Evolutionary conservation across 2,888 invertebrate species (phyloP).

Genomic region (Drosophila picticornis): DNA sequence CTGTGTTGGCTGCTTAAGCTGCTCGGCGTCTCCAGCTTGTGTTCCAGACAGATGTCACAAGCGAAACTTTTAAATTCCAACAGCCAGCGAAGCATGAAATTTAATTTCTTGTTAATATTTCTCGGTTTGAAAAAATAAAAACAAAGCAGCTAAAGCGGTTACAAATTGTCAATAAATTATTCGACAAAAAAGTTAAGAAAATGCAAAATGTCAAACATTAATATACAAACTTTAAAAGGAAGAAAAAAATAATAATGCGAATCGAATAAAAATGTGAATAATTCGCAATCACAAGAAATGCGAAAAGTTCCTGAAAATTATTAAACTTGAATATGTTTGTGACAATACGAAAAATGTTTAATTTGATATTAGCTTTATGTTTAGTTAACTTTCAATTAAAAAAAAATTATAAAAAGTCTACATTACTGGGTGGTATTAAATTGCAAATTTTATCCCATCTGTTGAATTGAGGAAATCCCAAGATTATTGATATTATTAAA

Average conservation of each 20-base stretch:
- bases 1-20: constrained; percentile 45
- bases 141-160: background rate
- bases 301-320: background rate
- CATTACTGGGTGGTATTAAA: fast-evolving
- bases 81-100: constrained; percentile 58
- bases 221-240: background rate
- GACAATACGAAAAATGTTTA: background rate
- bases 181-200: background rate
- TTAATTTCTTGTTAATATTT: constrained; percentile 37
- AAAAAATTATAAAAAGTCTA: background rate
- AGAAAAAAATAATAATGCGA: background rate
- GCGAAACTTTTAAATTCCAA: constrained; percentile 48
- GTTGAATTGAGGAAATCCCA: background rate
- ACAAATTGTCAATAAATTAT: background rate
- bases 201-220: background rate
- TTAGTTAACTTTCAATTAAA: background rate
- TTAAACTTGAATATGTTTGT: background rate
- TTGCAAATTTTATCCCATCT: background rate
- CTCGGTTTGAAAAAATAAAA: background rate
- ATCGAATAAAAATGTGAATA: background rate
- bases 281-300: background rate
- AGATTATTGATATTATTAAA: background rate
- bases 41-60: constrained; percentile 50
- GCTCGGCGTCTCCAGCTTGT: constrained; percentile 29
- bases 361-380: background rate